Percentiles rank a stretch among this genome's conserved stretches.
phyloP scores from a whole-genome alignment of 2,113 vertebrate species.

The Typhlomys cinereus region DNA sequence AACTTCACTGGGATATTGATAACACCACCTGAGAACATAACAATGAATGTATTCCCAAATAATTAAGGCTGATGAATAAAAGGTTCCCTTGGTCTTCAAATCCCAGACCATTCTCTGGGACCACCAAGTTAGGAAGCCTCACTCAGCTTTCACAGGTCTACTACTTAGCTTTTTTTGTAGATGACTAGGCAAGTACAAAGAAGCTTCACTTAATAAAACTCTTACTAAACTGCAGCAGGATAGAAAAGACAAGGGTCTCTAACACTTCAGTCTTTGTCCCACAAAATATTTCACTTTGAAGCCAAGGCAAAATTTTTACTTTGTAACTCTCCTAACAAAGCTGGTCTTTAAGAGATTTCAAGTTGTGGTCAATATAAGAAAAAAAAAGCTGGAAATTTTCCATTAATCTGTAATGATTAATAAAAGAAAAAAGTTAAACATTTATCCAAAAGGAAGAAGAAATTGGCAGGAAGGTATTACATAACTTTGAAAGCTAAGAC shows the following conservation, averaged over 20 bases:
- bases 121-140: slow-evolving; percentile 78
- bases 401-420: slow-evolving; percentile 86
- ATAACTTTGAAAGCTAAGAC: slow-evolving; percentile 70
- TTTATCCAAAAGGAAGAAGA: slow-evolving; percentile 73
- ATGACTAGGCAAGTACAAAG: slow-evolving; percentile 84
- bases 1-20: slow-evolving; percentile 18
- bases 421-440: slow-evolving; percentile 78
- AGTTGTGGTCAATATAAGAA: slow-evolving; percentile 88
- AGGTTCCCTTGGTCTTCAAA: not conserved
- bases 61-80: slow-evolving; percentile 23
- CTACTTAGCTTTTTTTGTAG: slow-evolving; percentile 80
- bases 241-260: slow-evolving; percentile 84
- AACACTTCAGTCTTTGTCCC: slow-evolving; percentile 93
- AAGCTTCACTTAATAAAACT: slow-evolving; percentile 81
- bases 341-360: slow-evolving; percentile 92
- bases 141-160: slow-evolving; percentile 81
- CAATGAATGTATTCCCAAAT: slow-evolving; percentile 16
- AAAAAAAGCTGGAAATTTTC: slow-evolving; percentile 82
- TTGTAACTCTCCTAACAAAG: slow-evolving; percentile 85
- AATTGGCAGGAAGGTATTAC: slow-evolving; percentile 65
- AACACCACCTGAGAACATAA: not conserved
- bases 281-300: slow-evolving; percentile 90
- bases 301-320: slow-evolving; percentile 88
- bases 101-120: not conserved
- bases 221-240: slow-evolving; percentile 85